A percentile compares a stretch with the other conserved stretches of the same genome.
Evolutionary conservation across 2,113 vertebrate genomes (phyloP).

Genomic region (Tonatia bakeri): DNA sequence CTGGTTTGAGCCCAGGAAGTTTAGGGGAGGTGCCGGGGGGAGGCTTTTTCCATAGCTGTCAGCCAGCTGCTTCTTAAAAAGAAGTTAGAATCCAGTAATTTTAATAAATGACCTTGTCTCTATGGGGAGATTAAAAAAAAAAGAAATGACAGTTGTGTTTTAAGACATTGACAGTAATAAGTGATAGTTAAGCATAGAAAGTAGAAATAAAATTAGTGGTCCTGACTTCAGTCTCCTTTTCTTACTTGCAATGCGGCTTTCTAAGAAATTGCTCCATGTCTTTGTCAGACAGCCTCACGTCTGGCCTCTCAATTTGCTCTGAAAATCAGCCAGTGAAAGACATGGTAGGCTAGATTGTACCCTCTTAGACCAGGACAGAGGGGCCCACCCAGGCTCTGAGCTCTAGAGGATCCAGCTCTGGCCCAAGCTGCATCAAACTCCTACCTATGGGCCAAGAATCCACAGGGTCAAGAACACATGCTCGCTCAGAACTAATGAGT

Average conservation of each 20-base stretch:
- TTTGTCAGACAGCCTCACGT: background rate
- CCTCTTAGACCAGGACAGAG: background rate
- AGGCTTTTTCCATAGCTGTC: background rate
- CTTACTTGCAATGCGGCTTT: background rate
- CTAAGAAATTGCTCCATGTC: background rate
- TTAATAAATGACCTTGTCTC: background rate
- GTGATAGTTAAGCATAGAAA: background rate
- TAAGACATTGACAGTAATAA: background rate
- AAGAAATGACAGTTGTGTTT: background rate
- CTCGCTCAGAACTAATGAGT: background rate
- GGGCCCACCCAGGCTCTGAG: background rate
- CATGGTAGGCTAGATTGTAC: background rate
- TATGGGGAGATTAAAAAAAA: background rate
- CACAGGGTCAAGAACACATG: background rate
- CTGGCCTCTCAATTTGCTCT: background rate
- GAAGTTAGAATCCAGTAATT: background rate
- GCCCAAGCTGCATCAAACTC: background rate
- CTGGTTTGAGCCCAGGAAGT: background rate
- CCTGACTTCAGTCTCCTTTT: background rate
- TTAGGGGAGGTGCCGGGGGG: background rate
- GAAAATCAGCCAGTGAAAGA: background rate
- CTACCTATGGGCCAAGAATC: background rate
- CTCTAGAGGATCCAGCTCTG: background rate
- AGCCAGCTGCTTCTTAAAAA: background rate
- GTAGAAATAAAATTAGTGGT: background rate